Base-by-base conservation (phyloP, 2,113 vertebrate genomes). In the Cisticola juncidis region DNA sequence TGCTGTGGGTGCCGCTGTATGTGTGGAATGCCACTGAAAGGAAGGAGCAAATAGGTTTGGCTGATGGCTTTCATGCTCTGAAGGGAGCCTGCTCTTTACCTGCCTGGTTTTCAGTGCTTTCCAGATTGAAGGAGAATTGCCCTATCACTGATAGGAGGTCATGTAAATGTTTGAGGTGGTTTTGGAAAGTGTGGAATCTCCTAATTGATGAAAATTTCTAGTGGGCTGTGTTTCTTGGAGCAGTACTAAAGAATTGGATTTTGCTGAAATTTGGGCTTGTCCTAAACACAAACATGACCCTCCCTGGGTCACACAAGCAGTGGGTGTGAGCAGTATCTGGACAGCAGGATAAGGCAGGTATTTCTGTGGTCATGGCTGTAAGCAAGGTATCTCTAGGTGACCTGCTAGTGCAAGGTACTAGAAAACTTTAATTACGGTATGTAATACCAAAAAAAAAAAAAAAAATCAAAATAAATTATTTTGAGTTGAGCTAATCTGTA, bases 1-100 rank as follows among this genome's bases (percentile, higher is more conserved):
- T 29, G 17, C 23, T 69, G 22, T 68, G 9, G 11, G 18, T 69
- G 28, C 26, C 0, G 2, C 19, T 8, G 1, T 22, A 2, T n/a
- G 23, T n/a, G 9, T 78, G 74, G 19, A 51, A 78, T 53, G 23
- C 6, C 6, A 3, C 15, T 22, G 25, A 56, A 38, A 81, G 24
- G n/a, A 65, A 21, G 7, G 61, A 7, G 9, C 5, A 25, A 36
- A 4, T 4, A 11, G 25, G 5, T 40, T 66, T 20, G 22, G 12
- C 44, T 74, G 3, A 5, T 26, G 47, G 16, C 18, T 88, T 70
- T 70, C 5, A 9, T 47, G 17, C 42, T 47, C 17, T 54, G 71
- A 71, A 62, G 7, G 36, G 24, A 86, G 22, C 5, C 42, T 71
- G 17, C 2, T 68, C 65, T 81, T 64, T 24, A 10, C 8, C 20